Evolutionary conservation across 2,797 vertebrate species (phyloP).

Genomic region (Hirundo rustica): DNA sequence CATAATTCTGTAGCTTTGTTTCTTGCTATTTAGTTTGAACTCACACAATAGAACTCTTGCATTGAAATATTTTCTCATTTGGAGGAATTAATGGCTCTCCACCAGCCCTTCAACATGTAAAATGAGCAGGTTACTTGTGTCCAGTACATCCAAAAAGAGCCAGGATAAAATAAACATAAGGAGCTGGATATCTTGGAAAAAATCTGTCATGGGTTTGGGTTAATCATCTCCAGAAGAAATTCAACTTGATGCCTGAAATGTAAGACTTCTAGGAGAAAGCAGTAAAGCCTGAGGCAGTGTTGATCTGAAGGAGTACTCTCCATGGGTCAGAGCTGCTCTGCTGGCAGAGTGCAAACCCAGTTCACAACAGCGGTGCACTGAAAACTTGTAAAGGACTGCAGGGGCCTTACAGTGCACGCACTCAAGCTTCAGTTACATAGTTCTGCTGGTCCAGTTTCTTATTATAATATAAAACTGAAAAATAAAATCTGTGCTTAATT

Average conservation of each 20-base stretch:
- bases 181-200: slow-evolving; percentile 99
- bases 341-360: slow-evolving; percentile 84
- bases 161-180: slow-evolving; percentile 99
- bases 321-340: slow-evolving; percentile 90
- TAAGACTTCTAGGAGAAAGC: slow-evolving; percentile 95
- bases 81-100: slow-evolving; percentile 85
- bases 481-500: slow-evolving; percentile 80
- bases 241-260: slow-evolving; percentile 97
- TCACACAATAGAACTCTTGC: slow-evolving; percentile 76
- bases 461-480: slow-evolving; percentile 77
- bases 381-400: slow-evolving; percentile 80
- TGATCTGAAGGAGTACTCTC: slow-evolving; percentile 88
- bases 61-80: slow-evolving; percentile 84
- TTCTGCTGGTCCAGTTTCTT: slow-evolving; percentile 75
- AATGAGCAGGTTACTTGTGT: slow-evolving; percentile 98
- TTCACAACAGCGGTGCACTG: slow-evolving; percentile 77
- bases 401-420: slow-evolving; percentile 73
- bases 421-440: slow-evolving; percentile 77
- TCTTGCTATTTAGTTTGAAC: slow-evolving; percentile 77
- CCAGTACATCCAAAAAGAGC: slow-evolving; percentile 99
- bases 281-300: slow-evolving; percentile 86
- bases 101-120: slow-evolving; percentile 92
- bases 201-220: slow-evolving; percentile 99
- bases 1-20: slow-evolving; percentile 73
- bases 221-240: slow-evolving; percentile 99